phyloP scores from a whole-genome alignment of 2,113 vertebrate species.

The Mirza zaza region DNA sequence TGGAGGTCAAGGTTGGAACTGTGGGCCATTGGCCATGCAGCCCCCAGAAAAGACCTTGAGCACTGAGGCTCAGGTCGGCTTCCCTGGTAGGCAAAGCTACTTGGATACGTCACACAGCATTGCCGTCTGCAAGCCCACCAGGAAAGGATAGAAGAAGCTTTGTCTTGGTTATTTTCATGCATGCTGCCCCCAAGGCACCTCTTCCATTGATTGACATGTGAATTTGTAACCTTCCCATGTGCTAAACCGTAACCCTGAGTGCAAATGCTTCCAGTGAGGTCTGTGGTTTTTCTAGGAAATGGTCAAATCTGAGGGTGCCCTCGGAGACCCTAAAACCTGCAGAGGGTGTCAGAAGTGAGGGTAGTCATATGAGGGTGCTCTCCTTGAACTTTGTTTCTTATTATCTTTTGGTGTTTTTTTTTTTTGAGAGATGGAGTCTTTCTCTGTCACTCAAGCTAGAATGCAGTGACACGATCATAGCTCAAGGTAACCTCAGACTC shows the following conservation, averaged over 20 bases:
- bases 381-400: no score
- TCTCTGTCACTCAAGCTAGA: no score
- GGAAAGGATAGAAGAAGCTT: not conserved
- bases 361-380: not conserved
- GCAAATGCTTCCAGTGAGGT: not conserved
- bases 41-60: not conserved
- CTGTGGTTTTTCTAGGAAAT: not conserved
- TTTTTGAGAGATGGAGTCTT: no score
- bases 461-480: no score
- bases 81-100: not conserved
- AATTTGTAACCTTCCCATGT: rapidly evolving
- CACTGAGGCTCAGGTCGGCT: not conserved
- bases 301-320: not conserved
- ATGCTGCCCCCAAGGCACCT: rapidly evolving
- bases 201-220: not conserved
- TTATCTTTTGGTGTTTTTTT: no score
- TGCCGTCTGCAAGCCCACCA: rapidly evolving
- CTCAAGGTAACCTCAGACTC: no score
- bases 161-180: rapidly evolving
- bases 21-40: rapidly evolving
- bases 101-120: not conserved
- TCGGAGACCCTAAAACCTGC: not conserved
- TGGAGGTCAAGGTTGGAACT: not conserved
- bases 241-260: rapidly evolving
- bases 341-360: not conserved